These are phyloP conservation scores for Drosophila insularis DNA, from an alignment of 1,140 invertebrate species.

Conservation along the genomic window DNA sequence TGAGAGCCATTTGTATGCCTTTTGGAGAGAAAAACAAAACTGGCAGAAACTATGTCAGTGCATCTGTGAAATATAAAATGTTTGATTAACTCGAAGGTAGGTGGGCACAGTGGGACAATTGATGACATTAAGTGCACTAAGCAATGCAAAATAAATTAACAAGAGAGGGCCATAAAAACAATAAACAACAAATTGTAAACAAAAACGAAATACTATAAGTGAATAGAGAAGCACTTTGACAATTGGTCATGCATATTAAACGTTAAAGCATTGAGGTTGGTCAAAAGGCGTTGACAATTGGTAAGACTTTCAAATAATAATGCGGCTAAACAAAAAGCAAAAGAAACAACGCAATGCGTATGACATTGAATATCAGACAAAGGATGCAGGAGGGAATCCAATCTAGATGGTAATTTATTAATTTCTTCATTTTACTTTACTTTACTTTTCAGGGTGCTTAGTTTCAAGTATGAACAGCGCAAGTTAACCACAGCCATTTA, in stretches of 20 bases:
- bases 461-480: slow-evolving; percentile 71
- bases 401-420: neutral
- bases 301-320: slow-evolving; percentile 54
- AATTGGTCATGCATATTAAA: slow-evolving; percentile 60
- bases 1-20: slow-evolving; percentile 66
- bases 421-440: neutral
- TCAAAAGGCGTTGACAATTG: slow-evolving; percentile 58
- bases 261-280: slow-evolving; percentile 57
- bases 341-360: too few species aligned
- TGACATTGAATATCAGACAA: too few species aligned
- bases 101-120: slow-evolving; percentile 36
- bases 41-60: slow-evolving; percentile 59
- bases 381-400: neutral
- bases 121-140: slow-evolving; percentile 59
- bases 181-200: slow-evolving; percentile 36
- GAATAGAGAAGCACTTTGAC: neutral
- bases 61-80: slow-evolving; percentile 55
- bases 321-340: neutral
- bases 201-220: slow-evolving; percentile 28
- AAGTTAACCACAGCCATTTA: slow-evolving; percentile 64
- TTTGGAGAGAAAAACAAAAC: slow-evolving; percentile 10
- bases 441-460: slow-evolving; percentile 56
- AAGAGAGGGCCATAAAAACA: slow-evolving; percentile 27
- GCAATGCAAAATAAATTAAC: slow-evolving; percentile 39
- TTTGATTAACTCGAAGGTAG: slow-evolving; percentile 48